A percentile compares a stretch with the other conserved stretches of the same genome.
Conservation (phyloP, 2,113 vertebrate genomes). For the Brachyhypopomus occidentalis region DNA sequence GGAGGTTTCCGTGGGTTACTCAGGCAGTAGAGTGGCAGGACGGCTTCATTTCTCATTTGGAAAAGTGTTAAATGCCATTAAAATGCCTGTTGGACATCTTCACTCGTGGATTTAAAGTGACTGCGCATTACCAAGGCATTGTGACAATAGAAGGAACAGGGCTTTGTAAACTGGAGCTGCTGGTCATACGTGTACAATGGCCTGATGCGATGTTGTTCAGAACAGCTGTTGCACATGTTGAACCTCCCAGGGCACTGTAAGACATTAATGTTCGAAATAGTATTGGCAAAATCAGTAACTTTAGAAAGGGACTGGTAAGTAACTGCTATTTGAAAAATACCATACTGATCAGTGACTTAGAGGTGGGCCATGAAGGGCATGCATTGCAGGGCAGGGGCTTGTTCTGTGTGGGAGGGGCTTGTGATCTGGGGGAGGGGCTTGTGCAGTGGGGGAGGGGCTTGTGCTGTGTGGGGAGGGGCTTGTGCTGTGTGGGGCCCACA, state of each 20-base stretch:
- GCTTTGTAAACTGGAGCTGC: neutral
- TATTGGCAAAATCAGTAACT: neutral
- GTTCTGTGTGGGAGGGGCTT: no score
- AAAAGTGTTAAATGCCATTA: constrained; percentile 23
- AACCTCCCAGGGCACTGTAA: neutral
- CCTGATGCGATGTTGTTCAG: neutral
- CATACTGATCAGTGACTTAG: no score
- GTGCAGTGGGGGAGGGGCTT: no score
- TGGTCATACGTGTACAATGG: neutral
- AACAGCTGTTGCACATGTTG: neutral
- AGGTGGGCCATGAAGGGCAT: no score
- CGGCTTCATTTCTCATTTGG: constrained; percentile 7
- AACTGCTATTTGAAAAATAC: neutral
- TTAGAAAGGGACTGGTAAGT: neutral
- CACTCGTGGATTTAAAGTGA: neutral
- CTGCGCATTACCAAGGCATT: neutral
- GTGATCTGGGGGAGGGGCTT: no score
- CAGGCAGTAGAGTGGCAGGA: neutral
- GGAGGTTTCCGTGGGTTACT: constrained; percentile 25
- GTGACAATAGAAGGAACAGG: neutral
- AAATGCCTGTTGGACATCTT: constrained; percentile 17
- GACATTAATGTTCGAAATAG: neutral
- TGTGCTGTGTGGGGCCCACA: no score
- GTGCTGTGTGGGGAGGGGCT: no score
- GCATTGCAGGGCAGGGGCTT: no score